These are phyloP conservation scores for Muschampia plurimacula DNA, from an alignment of 2,888 invertebrate genomes.

Conservation along the genomic window DNA sequence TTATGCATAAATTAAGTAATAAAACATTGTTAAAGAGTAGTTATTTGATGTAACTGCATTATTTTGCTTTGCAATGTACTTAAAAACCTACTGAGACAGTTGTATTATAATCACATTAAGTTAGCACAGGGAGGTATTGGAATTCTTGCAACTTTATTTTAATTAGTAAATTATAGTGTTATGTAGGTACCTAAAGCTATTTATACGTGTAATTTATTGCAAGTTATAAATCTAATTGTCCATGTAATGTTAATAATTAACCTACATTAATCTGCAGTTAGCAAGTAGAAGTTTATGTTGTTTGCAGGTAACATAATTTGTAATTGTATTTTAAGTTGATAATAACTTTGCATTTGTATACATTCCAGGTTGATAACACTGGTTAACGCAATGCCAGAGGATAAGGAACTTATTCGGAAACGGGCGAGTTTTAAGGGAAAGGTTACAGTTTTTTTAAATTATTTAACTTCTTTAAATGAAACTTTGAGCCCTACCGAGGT, in stretches of 20 bases:
- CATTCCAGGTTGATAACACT: neutral
- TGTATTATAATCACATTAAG: neutral
- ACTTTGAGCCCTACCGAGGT: neutral
- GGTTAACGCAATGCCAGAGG: neutral
- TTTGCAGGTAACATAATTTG: too few relatives aligned
- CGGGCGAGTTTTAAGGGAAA: neutral
- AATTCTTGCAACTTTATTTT: too few relatives aligned
- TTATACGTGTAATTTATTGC: too few relatives aligned
- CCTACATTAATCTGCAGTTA: too few relatives aligned
- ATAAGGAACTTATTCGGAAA: neutral
- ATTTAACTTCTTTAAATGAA: neutral
- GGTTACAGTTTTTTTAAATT: neutral
- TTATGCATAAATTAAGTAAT: neutral
- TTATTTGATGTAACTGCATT: neutral
- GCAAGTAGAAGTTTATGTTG: too few relatives aligned
- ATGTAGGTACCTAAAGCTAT: too few relatives aligned
- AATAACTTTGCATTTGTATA: neutral
- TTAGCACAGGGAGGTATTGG: neutral
- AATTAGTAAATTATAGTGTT: too few relatives aligned
- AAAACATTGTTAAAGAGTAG: constrained; percentile 2
- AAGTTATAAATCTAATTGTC: too few relatives aligned
- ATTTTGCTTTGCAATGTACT: neutral
- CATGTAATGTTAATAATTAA: too few relatives aligned
- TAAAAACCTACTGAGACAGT: neutral
- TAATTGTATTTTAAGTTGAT: neutral